phyloP scores from a whole-genome alignment of 2,113 vertebrate genomes.

The Isichthys henryi region DNA sequence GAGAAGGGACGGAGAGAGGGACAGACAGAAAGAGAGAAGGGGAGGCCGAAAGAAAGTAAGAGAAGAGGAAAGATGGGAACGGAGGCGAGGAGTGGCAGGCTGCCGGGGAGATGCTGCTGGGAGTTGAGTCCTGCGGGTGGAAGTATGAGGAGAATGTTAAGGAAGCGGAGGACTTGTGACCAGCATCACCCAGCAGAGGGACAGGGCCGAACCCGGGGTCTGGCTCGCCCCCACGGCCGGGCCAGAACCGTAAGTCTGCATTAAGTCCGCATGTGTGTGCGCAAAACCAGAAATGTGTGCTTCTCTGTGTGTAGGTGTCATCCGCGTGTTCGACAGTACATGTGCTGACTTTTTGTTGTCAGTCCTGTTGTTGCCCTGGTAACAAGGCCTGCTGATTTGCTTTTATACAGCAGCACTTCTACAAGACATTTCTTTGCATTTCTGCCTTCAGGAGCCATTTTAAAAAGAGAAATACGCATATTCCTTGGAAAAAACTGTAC shows the following conservation, averaged over 20 bases:
- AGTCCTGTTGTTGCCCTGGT: not conserved
- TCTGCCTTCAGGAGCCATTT: not conserved
- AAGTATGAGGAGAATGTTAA: not conserved
- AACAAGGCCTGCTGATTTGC: not conserved
- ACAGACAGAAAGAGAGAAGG: not conserved
- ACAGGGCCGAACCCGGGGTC: slow-evolving; percentile 25
- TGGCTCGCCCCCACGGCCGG: slow-evolving; percentile 3
- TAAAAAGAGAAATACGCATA: not conserved
- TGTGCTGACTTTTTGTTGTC: not conserved
- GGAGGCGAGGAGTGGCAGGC: slow-evolving; percentile 15
- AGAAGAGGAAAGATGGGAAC: not conserved
- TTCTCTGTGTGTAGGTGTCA: not conserved
- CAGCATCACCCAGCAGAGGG: slow-evolving; percentile 22
- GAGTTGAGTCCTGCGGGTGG: no score
- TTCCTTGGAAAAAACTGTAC: not conserved
- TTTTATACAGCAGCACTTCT: not conserved
- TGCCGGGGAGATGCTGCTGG: not conserved
- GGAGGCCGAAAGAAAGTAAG: not conserved
- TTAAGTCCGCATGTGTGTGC: not conserved
- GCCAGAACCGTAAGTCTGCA: not conserved
- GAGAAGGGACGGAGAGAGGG: slow-evolving; percentile 20
- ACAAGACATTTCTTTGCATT: not conserved
- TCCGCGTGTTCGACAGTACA: not conserved
- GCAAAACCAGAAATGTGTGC: not conserved
- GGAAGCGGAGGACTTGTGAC: slow-evolving; percentile 21